Base-by-base conservation (phyloP, 2,113 vertebrate genomes). In the Prietella phreatophila region DNA sequence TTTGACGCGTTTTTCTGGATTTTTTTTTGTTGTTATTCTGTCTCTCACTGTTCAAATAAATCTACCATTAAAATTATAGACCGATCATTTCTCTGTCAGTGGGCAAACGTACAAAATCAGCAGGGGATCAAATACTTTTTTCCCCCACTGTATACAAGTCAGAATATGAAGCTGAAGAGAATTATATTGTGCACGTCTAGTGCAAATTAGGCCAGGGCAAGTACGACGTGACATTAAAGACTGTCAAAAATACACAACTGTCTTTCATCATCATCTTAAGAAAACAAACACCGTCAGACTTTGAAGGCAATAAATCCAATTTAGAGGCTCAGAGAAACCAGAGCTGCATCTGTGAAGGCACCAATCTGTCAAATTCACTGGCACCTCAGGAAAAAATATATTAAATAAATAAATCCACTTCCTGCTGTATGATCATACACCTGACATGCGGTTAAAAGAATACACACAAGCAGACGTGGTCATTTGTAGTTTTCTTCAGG, bases 281-380 rank as follows among this genome's bases (percentile, higher is more conserved):
- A 84, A 63, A 39, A 55, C 20, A 47, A 42, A 85, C 80, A 65
- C 67, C 22, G 8, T 4, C 53, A 60, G 39, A 60, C 14, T 55
- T 14, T 22, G 36, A 83, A 67, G 36, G 65, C n/a, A 83, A 83
- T 78, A 9, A 30, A 83, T 33, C 69, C 55, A 78, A 27, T 71
- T 78, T 58, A n/a, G 82, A 50, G 76, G 42, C 55, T 81, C 17
- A 65, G 65, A 42, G 89, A 63, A 87, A 84, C 63, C 7, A 9
- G 36, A 67, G 80, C 71, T 1, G 56, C 58, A 63, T 85, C 89
- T 47, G 20, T 9, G 39, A 19, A 27, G 19, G 10, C 76, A 67
- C 30, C 36, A 36, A 50, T 56, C 50, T 47, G 63, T 71, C 47
- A 80, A 63, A 87, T 36, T 82, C 30, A 81, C 27, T 69, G 33